Percentiles rank a stretch among this genome's conserved stretches.
Evolutionary conservation across 2,797 vertebrate species (phyloP).

Genomic region (Hippocampus kuda): DNA sequence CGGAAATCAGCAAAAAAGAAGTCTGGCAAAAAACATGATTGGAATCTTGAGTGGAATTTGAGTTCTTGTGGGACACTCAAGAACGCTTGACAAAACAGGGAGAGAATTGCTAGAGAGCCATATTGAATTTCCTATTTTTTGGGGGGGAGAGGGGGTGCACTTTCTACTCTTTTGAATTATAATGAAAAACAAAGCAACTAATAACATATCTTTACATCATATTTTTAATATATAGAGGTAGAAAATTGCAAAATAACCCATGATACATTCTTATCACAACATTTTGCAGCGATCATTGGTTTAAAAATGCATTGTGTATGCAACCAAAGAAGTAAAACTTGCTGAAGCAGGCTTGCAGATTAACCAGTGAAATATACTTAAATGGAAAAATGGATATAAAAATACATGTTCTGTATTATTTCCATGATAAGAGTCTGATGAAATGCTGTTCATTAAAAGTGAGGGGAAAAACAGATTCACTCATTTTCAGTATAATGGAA

Average conservation of each 20-base stretch:
- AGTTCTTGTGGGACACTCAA: conserved; percentile 1
- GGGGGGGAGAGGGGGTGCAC: background rate
- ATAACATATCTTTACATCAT: background rate
- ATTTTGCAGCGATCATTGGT: background rate
- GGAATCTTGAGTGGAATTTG: conserved; percentile 21
- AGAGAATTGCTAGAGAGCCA: conserved; percentile 1
- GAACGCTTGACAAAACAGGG: conserved; percentile 8
- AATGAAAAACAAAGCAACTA: background rate
- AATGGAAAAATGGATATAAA: background rate
- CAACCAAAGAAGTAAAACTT: background rate
- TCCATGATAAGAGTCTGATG: background rate
- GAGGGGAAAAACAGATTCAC: background rate
- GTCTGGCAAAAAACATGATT: conserved; percentile 8
- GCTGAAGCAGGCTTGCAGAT: background rate
- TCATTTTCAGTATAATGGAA: background rate
- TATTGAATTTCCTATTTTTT: background rate
- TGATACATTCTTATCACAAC: background rate
- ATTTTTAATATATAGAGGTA: background rate
- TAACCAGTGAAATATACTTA: background rate
- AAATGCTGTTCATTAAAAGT: background rate
- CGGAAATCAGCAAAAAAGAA: background rate
- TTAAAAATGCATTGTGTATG: background rate
- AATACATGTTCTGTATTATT: background rate
- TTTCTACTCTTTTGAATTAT: background rate
- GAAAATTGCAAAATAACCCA: background rate